Evolutionary conservation across 2,888 invertebrate species (phyloP).

Genomic region (Ctenicera cuprea): DNA sequence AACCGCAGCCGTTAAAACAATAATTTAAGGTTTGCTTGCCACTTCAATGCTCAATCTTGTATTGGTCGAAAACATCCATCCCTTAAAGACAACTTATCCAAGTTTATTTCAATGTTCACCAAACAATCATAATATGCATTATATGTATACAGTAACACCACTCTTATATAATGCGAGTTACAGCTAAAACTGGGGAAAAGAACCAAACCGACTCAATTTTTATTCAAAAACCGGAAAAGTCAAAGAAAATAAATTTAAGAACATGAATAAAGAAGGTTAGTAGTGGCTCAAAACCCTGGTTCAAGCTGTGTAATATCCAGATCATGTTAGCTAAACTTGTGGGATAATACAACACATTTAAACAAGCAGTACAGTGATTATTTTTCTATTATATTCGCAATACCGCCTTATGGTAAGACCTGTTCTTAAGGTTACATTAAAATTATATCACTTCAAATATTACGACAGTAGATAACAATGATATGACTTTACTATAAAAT

Average conservation of each 20-base stretch:
- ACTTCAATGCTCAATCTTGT: conserved; percentile 36
- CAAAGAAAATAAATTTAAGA: background rate
- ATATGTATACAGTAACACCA: conserved; percentile 7
- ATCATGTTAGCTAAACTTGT: conserved; percentile 23
- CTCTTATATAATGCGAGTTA: conserved; percentile 23
- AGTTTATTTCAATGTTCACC: conserved; percentile 36
- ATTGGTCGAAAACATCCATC: conserved; percentile 27
- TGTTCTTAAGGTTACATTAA: conserved; percentile 46
- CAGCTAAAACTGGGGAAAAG: conserved; percentile 22
- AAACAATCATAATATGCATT: conserved; percentile 21
- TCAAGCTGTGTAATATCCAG: conserved; percentile 23
- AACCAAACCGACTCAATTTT: background rate
- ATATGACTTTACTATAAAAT: conserved; percentile 55
- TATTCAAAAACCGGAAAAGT: background rate
- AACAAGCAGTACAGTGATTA: conserved; percentile 41
- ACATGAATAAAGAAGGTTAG: background rate
- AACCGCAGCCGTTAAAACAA: conserved; percentile 10
- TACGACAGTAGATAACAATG: conserved; percentile 54
- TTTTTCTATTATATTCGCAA: conserved; percentile 31
- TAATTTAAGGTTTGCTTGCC: conserved; percentile 11
- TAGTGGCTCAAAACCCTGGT: background rate
- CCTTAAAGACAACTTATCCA: conserved; percentile 6
- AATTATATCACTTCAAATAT: conserved; percentile 50
- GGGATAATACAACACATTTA: conserved; percentile 36
- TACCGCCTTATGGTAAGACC: conserved; percentile 39